Base-by-base conservation (phyloP, 2,113 vertebrate genomes). In the Corythornis cristatus region DNA sequence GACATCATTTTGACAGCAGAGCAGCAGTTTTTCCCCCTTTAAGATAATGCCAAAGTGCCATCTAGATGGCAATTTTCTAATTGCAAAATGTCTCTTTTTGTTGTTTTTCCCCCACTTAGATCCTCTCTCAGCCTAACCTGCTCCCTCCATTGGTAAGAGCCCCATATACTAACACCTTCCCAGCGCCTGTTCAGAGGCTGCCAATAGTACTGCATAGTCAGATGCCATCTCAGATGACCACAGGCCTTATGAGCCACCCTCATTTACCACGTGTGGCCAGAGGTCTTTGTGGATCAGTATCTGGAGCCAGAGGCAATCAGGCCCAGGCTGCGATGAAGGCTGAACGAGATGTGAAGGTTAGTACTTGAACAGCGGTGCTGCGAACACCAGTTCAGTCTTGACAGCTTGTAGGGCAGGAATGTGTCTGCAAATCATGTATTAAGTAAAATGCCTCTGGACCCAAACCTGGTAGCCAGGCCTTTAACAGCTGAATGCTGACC, bases 71-170 rank as follows among this genome's bases (percentile, higher is more conserved):
- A 57, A 1, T 95, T 93, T 95, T 95, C 96, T 98, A 96, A 96
- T 96, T 95, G 96, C 96, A 43, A 97, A 96, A 96, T 98, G 93
- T 96, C 94, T 98, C 95, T 98, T 95, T 93, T 96, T 98, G 96
- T 97, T 97, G 94, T 98, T 97, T 97, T 98, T 97, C 94, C 97
- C 84, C 90, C 66, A 89, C 97, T 93, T 98, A 99, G 99, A 99
- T 99, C 88, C 97, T 99, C 97, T 99, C 99, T 94, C 99, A 99
- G 97, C 98, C 99, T 97, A 99, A 98, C 98, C 98, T 99, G 83
- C 98, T 99, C 93, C 99, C 99, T 97, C 98, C 99, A 93, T 98
- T 99, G 97, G 98, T 99, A 87, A 98, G 99, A 96, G 98, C 99
- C 94, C 98, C 98, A 95, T 99, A 99, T 95, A 97, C 98, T 89